These are phyloP conservation scores for Crocodylus rhombifer DNA, from an alignment of 2,797 vertebrate genomes.

Conservation along the genomic window DNA sequence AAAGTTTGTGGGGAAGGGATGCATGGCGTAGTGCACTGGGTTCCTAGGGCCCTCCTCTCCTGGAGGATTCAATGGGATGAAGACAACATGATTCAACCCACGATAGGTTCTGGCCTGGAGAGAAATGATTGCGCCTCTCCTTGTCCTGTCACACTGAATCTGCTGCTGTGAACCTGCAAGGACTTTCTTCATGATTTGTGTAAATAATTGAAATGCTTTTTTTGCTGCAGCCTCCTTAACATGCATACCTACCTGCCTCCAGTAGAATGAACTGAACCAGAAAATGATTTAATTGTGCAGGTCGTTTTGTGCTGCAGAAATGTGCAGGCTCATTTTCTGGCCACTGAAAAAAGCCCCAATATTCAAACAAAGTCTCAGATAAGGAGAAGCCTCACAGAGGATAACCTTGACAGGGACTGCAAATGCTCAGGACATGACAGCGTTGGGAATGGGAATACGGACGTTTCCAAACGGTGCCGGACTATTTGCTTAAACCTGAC, in stretches of 20 bases:
- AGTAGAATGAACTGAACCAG: background rate
- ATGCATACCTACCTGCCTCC: rapidly evolving
- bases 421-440: background rate
- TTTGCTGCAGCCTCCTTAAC: background rate
- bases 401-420: background rate
- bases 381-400: background rate
- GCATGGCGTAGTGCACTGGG: too few relatives aligned
- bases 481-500: background rate
- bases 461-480: background rate
- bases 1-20: background rate
- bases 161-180: background rate
- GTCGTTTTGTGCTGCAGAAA: background rate
- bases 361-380: background rate
- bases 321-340: background rate
- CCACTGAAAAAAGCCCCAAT: background rate
- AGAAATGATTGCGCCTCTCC: background rate
- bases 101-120: background rate
- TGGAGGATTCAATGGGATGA: rapidly evolving
- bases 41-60: background rate
- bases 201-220: background rate
- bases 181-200: background rate
- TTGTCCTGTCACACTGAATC: background rate
- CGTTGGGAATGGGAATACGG: background rate
- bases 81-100: background rate
- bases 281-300: background rate